Conservation (phyloP, 1,140 invertebrate species). For the Drosophila sproati region DNA sequence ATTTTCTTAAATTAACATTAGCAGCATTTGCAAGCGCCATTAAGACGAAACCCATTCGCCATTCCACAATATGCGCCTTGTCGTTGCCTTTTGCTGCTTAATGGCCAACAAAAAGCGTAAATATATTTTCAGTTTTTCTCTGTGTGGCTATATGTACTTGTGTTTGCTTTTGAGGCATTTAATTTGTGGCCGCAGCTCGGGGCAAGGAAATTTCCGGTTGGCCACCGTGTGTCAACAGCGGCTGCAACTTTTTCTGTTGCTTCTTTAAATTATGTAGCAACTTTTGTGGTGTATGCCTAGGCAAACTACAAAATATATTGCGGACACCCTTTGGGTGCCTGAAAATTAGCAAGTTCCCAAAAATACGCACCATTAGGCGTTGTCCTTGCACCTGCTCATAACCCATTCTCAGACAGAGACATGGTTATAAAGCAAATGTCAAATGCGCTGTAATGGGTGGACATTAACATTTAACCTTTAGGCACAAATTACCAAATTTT, state of each 20-base stretch:
- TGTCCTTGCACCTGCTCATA: conserved; percentile 55
- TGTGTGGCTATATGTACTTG: background rate
- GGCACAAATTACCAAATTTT: conserved; percentile 78
- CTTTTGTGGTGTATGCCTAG: conserved; percentile 43
- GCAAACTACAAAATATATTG: conserved; percentile 49
- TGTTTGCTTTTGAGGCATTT: conserved; percentile 50
- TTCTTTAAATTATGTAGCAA: conserved; percentile 60
- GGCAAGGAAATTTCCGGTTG: conserved; percentile 41
- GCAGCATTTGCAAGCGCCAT: conserved; percentile 75
- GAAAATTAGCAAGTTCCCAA: conserved; percentile 62
- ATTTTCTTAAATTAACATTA: conserved; percentile 84
- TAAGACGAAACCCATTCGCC: conserved; percentile 57
- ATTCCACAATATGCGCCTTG: conserved; percentile 48
- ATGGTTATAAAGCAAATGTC: conserved; percentile 57
- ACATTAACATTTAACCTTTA: conserved; percentile 83
- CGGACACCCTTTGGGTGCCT: conserved; percentile 14
- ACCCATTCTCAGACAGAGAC: conserved; percentile 54
- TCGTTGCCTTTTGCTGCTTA: conserved; percentile 43
- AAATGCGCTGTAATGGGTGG: conserved; percentile 73
- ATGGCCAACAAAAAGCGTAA: conserved; percentile 49
- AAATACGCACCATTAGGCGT: conserved; percentile 61
- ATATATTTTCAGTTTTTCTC: conserved; percentile 4
- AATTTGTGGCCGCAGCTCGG: conserved; percentile 52
- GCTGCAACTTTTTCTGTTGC: conserved; percentile 22
- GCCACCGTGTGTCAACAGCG: conserved; percentile 43